phyloP scores from a whole-genome alignment of 2,888 invertebrate species.

The Ectemnius cavifrons region DNA sequence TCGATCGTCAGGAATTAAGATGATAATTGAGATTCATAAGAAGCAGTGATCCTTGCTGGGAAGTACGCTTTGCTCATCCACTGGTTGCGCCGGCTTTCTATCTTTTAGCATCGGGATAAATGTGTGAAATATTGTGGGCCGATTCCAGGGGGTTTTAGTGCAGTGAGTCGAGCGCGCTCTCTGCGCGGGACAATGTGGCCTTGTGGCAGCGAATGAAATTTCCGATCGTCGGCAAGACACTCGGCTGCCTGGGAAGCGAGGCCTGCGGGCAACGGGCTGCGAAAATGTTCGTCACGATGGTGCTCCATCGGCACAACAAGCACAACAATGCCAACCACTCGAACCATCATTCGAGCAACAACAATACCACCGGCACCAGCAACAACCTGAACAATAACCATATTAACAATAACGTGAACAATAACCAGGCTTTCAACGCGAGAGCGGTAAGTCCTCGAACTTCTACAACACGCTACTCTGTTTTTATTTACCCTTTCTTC shows the following conservation, averaged over 20 bases:
- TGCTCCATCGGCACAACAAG: conserved; percentile 74
- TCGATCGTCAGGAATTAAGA: too few species aligned
- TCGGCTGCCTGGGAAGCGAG: conserved; percentile 33
- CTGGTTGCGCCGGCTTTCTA: conserved; percentile 19
- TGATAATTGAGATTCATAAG: too few species aligned
- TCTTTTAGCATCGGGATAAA: background rate
- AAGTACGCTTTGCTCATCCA: conserved; percentile 30
- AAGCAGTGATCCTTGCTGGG: too few species aligned
- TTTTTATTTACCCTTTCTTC: background rate
- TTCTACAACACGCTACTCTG: background rate
- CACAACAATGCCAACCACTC: conserved; percentile 66
- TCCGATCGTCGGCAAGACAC: conserved; percentile 32
- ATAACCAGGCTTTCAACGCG: conserved; percentile 66
- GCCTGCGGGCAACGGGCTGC: conserved; percentile 33
- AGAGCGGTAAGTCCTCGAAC: conserved; percentile 69
- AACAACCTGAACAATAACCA: conserved; percentile 70
- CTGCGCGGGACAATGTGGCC: conserved; percentile 38
- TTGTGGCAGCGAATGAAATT: conserved; percentile 49
- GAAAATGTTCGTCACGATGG: conserved; percentile 76
- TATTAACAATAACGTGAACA: conserved; percentile 70
- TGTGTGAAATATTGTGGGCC: conserved; percentile 1
- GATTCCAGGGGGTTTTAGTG: conserved; percentile 33
- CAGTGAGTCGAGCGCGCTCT: conserved; percentile 3
- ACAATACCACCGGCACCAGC: conserved; percentile 58
- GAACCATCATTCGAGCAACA: conserved; percentile 66